Conservation (phyloP, 2,113 vertebrate genomes). For the Aegithalos caudatus region DNA sequence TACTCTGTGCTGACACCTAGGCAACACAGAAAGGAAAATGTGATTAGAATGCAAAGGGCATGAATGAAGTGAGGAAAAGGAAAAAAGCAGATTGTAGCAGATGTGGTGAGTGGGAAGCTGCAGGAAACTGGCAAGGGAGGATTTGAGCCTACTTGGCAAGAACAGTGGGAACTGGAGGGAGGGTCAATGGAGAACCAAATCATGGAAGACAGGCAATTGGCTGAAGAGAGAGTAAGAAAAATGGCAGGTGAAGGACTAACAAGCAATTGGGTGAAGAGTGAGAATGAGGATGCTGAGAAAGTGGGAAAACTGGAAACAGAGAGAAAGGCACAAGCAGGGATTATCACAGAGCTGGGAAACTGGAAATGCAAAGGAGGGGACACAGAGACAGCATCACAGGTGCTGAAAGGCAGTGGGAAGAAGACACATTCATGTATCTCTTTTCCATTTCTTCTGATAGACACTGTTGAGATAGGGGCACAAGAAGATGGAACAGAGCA, state of each 20-base stretch:
- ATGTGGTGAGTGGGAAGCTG: not conserved
- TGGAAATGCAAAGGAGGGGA: not conserved
- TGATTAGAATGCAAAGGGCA: slow-evolving; percentile 43
- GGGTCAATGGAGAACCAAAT: slow-evolving; percentile 6
- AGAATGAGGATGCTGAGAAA: not conserved
- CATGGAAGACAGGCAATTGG: not conserved
- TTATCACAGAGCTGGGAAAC: not conserved
- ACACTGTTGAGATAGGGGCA: not conserved
- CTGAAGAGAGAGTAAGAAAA: not conserved
- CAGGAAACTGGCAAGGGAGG: slow-evolving; percentile 27
- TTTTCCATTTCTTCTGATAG: not conserved
- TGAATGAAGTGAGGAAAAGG: slow-evolving; percentile 20
- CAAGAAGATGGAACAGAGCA: not conserved
- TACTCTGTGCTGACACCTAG: slow-evolving; percentile 26
- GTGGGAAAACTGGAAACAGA: not conserved
- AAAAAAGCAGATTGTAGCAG: slow-evolving; percentile 4
- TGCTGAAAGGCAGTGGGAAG: not conserved
- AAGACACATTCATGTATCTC: not conserved
- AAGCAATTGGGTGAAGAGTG: not conserved
- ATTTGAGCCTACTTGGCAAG: slow-evolving; percentile 31
- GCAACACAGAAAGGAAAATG: slow-evolving; percentile 45
- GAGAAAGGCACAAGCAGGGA: not conserved
- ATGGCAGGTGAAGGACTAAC: not conserved
- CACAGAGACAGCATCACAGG: not conserved
- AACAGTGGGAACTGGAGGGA: slow-evolving; percentile 19